Conservation (phyloP, 2,888 invertebrate genomes). For the Eumerus sabulonum region DNA sequence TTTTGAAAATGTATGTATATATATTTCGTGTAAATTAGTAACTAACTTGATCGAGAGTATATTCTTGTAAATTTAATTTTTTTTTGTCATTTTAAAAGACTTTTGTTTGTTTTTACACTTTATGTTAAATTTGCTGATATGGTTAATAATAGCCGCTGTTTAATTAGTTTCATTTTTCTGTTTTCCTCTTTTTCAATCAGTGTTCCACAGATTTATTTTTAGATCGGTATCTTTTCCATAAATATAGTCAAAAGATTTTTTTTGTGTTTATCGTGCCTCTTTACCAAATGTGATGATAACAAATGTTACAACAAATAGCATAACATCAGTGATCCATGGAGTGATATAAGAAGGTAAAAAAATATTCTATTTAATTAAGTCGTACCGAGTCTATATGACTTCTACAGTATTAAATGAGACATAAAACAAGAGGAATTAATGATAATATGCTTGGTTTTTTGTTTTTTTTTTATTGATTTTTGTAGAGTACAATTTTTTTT, state of each 20-base stretch:
- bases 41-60: constrained; percentile 67
- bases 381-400: constrained; percentile 56
- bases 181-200: constrained; percentile 45
- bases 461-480: too few species aligned
- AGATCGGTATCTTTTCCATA: constrained; percentile 46
- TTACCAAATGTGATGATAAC: too few species aligned
- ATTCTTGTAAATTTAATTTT: constrained; percentile 69
- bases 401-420: background rate
- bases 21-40: constrained; percentile 67
- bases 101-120: constrained; percentile 55
- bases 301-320: too few species aligned
- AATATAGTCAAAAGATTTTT: constrained; percentile 41
- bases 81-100: constrained; percentile 50
- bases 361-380: too few species aligned
- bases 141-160: constrained; percentile 73
- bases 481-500: constrained; percentile 36
- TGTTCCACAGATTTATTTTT: constrained; percentile 60
- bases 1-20: constrained; percentile 61
- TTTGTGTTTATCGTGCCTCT: too few species aligned
- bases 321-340: too few species aligned
- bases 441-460: constrained; percentile 15
- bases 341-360: too few species aligned
- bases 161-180: constrained; percentile 64
- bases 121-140: constrained; percentile 72
- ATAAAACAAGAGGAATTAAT: background rate